These are phyloP conservation scores for Channa argus DNA, from an alignment of 2,113 vertebrate species.

Conservation along the genomic window DNA sequence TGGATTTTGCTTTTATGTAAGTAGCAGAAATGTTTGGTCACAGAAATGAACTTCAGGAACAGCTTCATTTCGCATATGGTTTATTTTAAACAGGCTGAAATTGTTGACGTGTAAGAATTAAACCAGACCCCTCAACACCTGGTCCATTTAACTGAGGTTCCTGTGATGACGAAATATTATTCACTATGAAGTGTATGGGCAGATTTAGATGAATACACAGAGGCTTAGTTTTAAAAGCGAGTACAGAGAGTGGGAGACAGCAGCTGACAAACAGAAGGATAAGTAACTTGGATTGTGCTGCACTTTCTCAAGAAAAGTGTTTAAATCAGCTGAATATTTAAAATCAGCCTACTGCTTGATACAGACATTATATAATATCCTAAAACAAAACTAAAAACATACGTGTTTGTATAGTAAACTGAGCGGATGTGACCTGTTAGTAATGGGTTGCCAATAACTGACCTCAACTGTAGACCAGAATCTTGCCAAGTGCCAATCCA, in stretches of 20 bases:
- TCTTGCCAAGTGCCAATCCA: slow-evolving; percentile 20
- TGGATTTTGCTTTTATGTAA: slow-evolving; percentile 49
- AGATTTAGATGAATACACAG: slow-evolving; percentile 14
- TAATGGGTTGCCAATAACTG: too few relatives aligned
- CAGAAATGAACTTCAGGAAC: slow-evolving; percentile 38
- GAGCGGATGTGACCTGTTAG: neutral
- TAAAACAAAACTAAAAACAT: too few relatives aligned
- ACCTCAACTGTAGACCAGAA: slow-evolving; percentile 9
- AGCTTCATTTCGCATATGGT: slow-evolving; percentile 62
- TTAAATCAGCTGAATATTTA: slow-evolving; percentile 31
- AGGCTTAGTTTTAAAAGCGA: too few relatives aligned
- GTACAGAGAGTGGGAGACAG: too few relatives aligned
- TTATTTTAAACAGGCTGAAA: slow-evolving; percentile 61
- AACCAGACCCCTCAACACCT: slow-evolving; percentile 72
- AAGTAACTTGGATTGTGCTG: slow-evolving; percentile 13
- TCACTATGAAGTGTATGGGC: neutral
- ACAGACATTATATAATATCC: neutral
- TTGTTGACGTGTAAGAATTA: slow-evolving; percentile 66
- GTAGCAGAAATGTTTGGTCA: slow-evolving; percentile 52
- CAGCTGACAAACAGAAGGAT: neutral
- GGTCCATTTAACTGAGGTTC: slow-evolving; percentile 31
- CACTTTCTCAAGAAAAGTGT: slow-evolving; percentile 29
- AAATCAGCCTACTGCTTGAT: slow-evolving; percentile 13
- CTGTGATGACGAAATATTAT: neutral
- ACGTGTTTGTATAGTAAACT: slow-evolving; percentile 26